Conservation (phyloP, 2,113 vertebrate genomes). For the Ictalurus furcatus region DNA sequence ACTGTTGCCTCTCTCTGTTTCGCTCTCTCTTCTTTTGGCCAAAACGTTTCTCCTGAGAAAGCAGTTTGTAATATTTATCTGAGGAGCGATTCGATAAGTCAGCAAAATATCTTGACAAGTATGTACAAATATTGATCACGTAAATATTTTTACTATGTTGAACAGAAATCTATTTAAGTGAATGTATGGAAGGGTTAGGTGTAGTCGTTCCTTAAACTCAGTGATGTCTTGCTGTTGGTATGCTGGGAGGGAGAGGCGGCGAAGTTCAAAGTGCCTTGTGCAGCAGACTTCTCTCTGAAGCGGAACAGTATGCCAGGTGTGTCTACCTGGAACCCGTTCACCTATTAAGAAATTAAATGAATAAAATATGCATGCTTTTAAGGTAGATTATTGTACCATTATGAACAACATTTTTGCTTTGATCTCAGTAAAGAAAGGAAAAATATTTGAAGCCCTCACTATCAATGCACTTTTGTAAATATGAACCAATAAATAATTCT, state of each 20-base stretch:
- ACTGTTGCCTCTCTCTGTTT: constrained; percentile 43
- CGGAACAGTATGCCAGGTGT: constrained; percentile 66
- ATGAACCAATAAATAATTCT: constrained; percentile 63
- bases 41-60: constrained; percentile 51
- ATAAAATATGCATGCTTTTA: constrained; percentile 76
- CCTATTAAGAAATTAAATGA: constrained; percentile 62
- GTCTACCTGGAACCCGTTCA: constrained; percentile 53
- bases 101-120: constrained; percentile 55
- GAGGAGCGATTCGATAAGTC: constrained; percentile 56
- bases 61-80: constrained; percentile 56
- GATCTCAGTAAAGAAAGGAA: constrained; percentile 63
- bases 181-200: constrained; percentile 68
- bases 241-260: constrained; percentile 63
- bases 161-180: constrained; percentile 67
- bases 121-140: constrained; percentile 70
- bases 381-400: constrained; percentile 61
- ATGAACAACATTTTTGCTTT: constrained; percentile 42
- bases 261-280: constrained; percentile 79
- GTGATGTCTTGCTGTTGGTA: constrained; percentile 61
- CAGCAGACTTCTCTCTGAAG: constrained; percentile 66
- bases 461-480: constrained; percentile 67
- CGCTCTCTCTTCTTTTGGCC: constrained; percentile 40
- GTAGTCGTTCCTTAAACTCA: constrained; percentile 58
- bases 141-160: constrained; percentile 71
- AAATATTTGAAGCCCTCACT: constrained; percentile 75